Percentiles rank a stretch among this genome's conserved stretches.
These are phyloP conservation scores for Canis aureus DNA, from an alignment of 2,113 vertebrate species.

Conservation along the genomic window DNA sequence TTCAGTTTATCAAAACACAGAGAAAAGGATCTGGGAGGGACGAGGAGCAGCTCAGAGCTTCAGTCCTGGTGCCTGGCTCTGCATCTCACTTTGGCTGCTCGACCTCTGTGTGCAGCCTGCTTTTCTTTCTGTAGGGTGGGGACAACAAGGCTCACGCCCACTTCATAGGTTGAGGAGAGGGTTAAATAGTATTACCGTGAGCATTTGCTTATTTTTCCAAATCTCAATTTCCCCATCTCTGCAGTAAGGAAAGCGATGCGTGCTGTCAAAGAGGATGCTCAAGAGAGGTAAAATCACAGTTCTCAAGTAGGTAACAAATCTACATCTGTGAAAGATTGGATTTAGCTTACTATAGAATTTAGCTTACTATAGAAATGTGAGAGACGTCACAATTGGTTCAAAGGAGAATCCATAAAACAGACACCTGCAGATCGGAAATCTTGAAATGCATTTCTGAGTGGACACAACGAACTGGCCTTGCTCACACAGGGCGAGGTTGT, in stretches of 20 bases:
- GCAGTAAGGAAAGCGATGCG: neutral
- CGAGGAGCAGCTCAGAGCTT: neutral
- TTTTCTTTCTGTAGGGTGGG: neutral
- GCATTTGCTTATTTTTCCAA: neutral
- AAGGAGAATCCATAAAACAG: neutral
- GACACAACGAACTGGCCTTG: neutral
- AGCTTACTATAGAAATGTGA: neutral
- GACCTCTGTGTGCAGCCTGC: neutral
- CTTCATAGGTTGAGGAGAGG: neutral
- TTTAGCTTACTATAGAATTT: neutral
- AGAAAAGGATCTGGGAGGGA: neutral
- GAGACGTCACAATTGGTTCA: neutral
- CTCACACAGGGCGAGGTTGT: neutral
- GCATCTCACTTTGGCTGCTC: too few relatives aligned
- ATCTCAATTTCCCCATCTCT: neutral
- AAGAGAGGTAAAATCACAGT: neutral
- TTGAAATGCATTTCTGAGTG: neutral
- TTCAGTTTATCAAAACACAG: neutral
- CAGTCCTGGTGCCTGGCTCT: accelerated
- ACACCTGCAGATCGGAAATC: neutral
- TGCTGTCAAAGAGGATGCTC: neutral
- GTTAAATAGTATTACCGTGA: neutral
- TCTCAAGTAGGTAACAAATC: neutral
- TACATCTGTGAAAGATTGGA: neutral
- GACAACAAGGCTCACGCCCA: neutral